phyloP scores from a whole-genome alignment of 2,888 invertebrate species.

The Charanyca ferruginea region DNA sequence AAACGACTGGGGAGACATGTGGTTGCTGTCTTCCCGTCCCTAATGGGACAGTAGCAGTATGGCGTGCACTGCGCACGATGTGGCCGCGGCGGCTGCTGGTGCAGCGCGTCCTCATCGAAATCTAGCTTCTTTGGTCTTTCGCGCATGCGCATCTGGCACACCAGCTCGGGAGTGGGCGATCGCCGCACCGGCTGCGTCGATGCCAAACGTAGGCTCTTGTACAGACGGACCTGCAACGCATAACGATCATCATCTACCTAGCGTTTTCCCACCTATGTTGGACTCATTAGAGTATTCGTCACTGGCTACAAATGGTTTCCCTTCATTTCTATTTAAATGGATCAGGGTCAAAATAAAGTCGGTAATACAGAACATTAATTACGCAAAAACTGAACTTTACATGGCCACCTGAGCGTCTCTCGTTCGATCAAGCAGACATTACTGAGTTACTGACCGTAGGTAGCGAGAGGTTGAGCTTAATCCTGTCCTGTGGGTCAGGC shows the following conservation, averaged over 20 bases:
- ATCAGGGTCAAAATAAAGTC: too few relatives aligned
- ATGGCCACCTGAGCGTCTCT: too few relatives aligned
- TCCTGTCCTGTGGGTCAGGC: slow-evolving; percentile 85
- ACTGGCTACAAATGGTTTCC: too few relatives aligned
- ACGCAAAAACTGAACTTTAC: too few relatives aligned
- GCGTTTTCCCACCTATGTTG: too few relatives aligned
- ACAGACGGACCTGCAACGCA: slow-evolving; percentile 92
- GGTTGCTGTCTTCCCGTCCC: too few relatives aligned
- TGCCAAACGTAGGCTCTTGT: slow-evolving; percentile 92
- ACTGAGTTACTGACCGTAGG: slow-evolving; percentile 76
- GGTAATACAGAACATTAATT: too few relatives aligned
- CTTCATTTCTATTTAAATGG: not conserved
- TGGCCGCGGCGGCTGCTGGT: not conserved
- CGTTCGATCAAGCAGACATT: too few relatives aligned
- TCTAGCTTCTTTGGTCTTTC: slow-evolving; percentile 32
- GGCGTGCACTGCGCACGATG: not conserved
- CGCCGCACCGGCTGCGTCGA: slow-evolving; percentile 89
- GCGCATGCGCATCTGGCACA: slow-evolving; percentile 80
- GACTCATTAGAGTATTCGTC: too few relatives aligned
- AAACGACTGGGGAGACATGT: too few relatives aligned
- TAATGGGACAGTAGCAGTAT: not conserved
- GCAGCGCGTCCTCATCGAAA: slow-evolving; percentile 2
- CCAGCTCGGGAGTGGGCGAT: slow-evolving; percentile 90
- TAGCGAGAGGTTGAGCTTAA: slow-evolving; percentile 92
- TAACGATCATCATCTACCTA: not conserved